A percentile compares a stretch with the other conserved stretches of the same genome.
Evolutionary conservation across 2,797 vertebrate genomes (phyloP).

Genomic region (Sebastes minor): DNA sequence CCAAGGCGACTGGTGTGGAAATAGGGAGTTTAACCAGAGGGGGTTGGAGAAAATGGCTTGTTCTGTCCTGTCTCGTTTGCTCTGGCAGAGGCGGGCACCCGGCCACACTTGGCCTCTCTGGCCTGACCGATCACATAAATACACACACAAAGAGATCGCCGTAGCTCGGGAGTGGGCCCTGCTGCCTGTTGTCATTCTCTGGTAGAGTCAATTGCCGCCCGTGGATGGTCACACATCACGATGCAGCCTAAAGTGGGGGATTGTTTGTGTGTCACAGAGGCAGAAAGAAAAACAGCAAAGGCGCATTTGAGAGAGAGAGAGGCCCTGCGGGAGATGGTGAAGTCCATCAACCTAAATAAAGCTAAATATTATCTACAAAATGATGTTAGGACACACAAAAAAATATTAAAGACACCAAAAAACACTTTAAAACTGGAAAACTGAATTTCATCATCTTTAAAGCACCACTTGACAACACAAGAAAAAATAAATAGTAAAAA

Average conservation of each 20-base stretch:
- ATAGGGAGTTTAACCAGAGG: slow-evolving; percentile 66
- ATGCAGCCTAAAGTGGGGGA: slow-evolving; percentile 5
- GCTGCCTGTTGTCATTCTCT: slow-evolving; percentile 41
- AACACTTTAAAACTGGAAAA: neutral
- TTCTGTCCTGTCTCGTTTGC: slow-evolving; percentile 68
- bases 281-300: slow-evolving; percentile 5
- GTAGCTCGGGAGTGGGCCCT: slow-evolving; percentile 9
- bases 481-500: neutral
- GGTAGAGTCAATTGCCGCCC: slow-evolving; percentile 46
- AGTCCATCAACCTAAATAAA: neutral
- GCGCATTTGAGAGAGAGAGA: neutral
- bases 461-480: neutral
- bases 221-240: slow-evolving; percentile 34
- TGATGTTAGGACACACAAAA: neutral
- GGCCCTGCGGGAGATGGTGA: neutral
- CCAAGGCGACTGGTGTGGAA: slow-evolving; percentile 57
- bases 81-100: slow-evolving; percentile 30
- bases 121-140: slow-evolving; percentile 61
- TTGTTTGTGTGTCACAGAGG: slow-evolving; percentile 20
- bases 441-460: neutral
- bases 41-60: slow-evolving; percentile 64
- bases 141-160: slow-evolving; percentile 50
- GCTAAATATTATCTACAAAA: neutral
- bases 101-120: slow-evolving; percentile 66
- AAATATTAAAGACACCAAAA: neutral